Conservation (phyloP, 2,113 vertebrate species). For the Spermophilus dauricus region DNA sequence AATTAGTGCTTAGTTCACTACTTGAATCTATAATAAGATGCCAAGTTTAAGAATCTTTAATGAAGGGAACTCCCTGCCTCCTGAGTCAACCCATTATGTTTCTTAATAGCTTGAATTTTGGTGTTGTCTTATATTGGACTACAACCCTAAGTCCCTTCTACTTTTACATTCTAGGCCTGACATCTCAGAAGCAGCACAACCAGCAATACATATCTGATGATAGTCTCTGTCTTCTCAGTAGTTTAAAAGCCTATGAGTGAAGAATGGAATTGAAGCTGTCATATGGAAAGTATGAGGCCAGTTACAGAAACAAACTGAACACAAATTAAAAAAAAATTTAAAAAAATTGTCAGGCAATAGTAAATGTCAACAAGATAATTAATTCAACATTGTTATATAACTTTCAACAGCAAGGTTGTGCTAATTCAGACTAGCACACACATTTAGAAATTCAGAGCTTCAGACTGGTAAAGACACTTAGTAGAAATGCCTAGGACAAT, state of each 20-base stretch:
- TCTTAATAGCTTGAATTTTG: neutral
- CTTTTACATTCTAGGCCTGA: neutral
- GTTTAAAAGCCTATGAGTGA: neutral
- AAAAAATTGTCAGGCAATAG: neutral
- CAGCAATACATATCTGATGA: neutral
- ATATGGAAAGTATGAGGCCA: neutral
- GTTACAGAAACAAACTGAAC: neutral
- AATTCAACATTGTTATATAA: neutral
- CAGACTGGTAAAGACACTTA: neutral
- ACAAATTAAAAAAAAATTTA: neutral
- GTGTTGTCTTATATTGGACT: neutral
- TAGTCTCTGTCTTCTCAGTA: neutral
- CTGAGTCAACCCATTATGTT: neutral
- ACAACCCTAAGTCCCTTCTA: neutral
- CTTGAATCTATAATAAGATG: neutral
- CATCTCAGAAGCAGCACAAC: neutral
- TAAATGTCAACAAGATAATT: neutral
- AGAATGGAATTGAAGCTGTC: neutral
- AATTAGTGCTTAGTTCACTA: neutral
- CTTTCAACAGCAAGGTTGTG: neutral
- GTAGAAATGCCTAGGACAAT: neutral
- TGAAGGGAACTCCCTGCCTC: neutral
- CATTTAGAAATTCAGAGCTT: neutral
- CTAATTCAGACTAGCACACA: neutral
- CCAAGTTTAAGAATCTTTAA: neutral